Conservation (phyloP, 1,140 invertebrate species). For the Drosophila auraria region DNA sequence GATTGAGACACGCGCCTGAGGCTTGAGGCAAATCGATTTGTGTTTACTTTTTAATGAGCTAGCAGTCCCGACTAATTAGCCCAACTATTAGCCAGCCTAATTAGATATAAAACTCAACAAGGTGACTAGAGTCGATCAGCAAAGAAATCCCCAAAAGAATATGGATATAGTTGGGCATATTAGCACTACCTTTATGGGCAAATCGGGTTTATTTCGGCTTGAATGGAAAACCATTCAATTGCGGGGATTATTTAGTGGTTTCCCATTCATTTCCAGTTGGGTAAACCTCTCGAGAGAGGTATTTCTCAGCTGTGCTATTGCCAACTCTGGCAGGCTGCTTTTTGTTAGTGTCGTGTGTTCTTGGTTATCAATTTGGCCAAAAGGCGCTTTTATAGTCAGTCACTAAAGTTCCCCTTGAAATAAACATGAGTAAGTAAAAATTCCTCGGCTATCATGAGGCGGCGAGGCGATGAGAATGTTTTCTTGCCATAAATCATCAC, state of each 20-base stretch:
- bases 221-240: not conserved
- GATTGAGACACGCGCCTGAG: constrained; percentile 58
- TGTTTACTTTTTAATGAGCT: constrained; percentile 57
- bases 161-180: not conserved
- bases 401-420: constrained; percentile 75
- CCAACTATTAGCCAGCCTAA: constrained; percentile 64
- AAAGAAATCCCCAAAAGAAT: not conserved
- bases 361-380: constrained; percentile 13
- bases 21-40: constrained; percentile 61
- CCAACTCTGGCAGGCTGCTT: constrained; percentile 15
- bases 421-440: constrained; percentile 78
- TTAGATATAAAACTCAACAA: constrained; percentile 50
- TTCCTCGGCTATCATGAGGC: constrained; percentile 66
- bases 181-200: not conserved
- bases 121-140: constrained; percentile 3
- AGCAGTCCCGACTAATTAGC: constrained; percentile 64
- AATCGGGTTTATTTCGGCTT: not conserved
- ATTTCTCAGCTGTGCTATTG: not conserved
- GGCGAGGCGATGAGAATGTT: constrained; percentile 42
- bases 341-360: not conserved
- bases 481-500: constrained; percentile 68
- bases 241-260: not conserved
- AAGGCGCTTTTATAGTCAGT: constrained; percentile 60
- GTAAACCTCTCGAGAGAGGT: constrained; percentile 1
- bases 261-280: not conserved